Base-by-base conservation (phyloP, 64 coral and sea anemone species). In the Montipora cactus region DNA sequence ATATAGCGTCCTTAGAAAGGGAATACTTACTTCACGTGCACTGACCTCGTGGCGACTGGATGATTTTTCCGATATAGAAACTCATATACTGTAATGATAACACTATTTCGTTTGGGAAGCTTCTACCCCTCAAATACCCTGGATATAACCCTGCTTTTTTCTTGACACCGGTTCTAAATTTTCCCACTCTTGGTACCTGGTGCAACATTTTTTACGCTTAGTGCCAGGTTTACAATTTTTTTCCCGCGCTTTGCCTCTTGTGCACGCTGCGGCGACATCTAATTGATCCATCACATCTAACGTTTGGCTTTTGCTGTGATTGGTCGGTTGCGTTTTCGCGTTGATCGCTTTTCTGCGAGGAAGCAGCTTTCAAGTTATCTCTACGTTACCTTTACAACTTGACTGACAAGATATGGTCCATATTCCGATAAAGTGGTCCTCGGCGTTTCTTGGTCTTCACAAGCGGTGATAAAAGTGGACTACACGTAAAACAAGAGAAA, bases 321-420 rank as follows among this genome's bases (percentile, higher is more conserved):
- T 50, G 57, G n/a, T 49, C 19, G 16, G 16, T 49, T 76, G 23
- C 28, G 8, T 10, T 13, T 44, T 12, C 0, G 4, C 10, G 37
- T 37, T 37, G 37, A 37, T 37, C 37, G 37, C 37, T 0, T 37
- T 37, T 37, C 37, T 37, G 37, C 37, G 37, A 37, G 37, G 37
- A 2, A 2, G 37, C 2, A 37, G 37, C 37, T 37, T 37, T 37
- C 37, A 37, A 37, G 37, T 37, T 37, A 23, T 4, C 7, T 25
- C n/a, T 21, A 14, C 81, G 12, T 59, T 21, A 92, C 94, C 94
- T 80, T 87, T 45, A 95, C 59, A 53, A 92, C 90, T 95, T 92
- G 94, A 66, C 84, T 83, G 2, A 95, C 94, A 6, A 95, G 70
- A 49, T 95, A 74, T 47, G 91, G 78, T 52, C 94, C 94, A 77